phyloP scores from a whole-genome alignment of 2,888 invertebrate species.

The Apodemia duryi region DNA sequence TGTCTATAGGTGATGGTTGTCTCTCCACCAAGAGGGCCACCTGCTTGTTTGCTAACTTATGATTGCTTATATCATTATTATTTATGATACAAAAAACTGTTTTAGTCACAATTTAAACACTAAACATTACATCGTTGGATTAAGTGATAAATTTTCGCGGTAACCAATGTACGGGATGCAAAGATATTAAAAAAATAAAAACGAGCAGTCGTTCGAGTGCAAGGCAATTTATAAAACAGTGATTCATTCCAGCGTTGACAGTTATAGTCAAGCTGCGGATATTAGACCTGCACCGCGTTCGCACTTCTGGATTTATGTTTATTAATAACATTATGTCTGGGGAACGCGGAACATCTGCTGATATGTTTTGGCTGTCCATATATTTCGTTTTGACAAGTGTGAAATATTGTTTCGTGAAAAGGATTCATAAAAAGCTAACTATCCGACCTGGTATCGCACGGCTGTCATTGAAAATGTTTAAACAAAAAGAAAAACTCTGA shows the following conservation, averaged over 20 bases:
- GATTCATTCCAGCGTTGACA: slow-evolving; percentile 68
- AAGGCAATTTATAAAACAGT: slow-evolving; percentile 63
- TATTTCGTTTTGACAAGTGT: slow-evolving; percentile 7
- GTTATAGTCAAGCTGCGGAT: slow-evolving; percentile 20
- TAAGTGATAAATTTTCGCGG: slow-evolving; percentile 11
- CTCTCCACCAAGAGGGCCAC: too few species aligned
- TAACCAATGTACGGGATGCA: slow-evolving; percentile 28
- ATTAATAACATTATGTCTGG: slow-evolving; percentile 46
- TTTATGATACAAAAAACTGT: too few species aligned
- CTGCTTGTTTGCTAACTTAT: too few species aligned
- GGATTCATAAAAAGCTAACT: background rate
- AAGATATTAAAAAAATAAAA: slow-evolving; percentile 59
- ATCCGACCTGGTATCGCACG: too few species aligned
- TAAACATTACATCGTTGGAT: too few species aligned
- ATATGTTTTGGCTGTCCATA: slow-evolving; percentile 6
- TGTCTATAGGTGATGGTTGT: too few species aligned
- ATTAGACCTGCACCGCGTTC: slow-evolving; percentile 41
- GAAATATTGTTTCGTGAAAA: slow-evolving; percentile 1
- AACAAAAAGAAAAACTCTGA: too few species aligned
- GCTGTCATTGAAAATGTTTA: too few species aligned
- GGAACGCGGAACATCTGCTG: slow-evolving; percentile 13
- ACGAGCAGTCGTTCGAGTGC: slow-evolving; percentile 60
- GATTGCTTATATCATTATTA: too few species aligned
- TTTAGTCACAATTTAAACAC: too few species aligned
- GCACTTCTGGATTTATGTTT: slow-evolving; percentile 58